Evolutionary conservation across 2,113 vertebrate genomes (phyloP).

Genomic region (Spizaetus ornatus): DNA sequence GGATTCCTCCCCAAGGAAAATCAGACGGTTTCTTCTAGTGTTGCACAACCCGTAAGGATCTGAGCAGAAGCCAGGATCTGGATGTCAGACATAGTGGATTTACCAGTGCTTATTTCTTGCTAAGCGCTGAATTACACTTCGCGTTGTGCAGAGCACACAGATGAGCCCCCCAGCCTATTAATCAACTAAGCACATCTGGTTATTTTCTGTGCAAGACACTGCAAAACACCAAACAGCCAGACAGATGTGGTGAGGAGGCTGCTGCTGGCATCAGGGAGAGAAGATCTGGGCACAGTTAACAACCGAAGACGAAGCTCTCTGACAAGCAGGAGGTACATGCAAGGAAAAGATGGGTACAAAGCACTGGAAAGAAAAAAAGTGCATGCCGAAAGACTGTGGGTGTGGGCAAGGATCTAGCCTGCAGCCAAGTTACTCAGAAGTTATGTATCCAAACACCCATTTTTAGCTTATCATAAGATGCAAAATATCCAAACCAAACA

Average conservation of each 20-base stretch:
- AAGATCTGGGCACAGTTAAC: not conserved
- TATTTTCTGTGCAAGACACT: not conserved
- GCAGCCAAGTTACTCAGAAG: not conserved
- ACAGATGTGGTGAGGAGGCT: not conserved
- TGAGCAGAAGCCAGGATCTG: not conserved
- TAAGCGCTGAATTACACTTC: not conserved
- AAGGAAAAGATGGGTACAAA: not conserved
- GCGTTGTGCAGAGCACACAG: not conserved
- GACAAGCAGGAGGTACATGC: not conserved
- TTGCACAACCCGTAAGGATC: not conserved
- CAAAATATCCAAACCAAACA: not conserved
- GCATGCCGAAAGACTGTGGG: not conserved
- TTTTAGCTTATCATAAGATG: not conserved
- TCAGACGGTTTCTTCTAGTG: not conserved
- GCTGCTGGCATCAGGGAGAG: not conserved
- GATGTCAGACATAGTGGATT: not conserved
- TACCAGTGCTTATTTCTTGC: not conserved
- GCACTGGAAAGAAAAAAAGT: not conserved
- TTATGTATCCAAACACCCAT: not conserved
- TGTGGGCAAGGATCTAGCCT: not conserved
- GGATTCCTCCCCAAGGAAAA: not conserved
- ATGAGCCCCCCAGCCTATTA: not conserved
- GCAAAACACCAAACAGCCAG: not conserved
- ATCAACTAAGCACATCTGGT: not conserved
- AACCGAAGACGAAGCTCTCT: fast-evolving